Base-by-base conservation (phyloP, 2,113 vertebrate species). In the Galeopterus variegatus region DNA sequence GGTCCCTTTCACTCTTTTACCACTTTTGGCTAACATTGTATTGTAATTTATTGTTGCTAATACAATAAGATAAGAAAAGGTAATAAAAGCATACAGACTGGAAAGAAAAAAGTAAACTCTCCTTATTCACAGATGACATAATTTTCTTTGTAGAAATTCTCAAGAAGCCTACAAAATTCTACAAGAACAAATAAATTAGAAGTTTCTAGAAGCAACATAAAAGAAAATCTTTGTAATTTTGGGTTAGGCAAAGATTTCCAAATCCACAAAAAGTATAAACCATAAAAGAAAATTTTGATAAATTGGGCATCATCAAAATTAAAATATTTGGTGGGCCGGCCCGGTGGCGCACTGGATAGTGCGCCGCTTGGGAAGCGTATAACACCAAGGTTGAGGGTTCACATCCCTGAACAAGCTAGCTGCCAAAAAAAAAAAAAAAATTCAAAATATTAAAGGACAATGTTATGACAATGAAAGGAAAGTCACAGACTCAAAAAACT, bases 121-220 rank as follows among this genome's bases (percentile, higher is more conserved):
- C 8, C 33, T 77, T 60, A 81, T 86, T 93, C 24, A 36, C 19
- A 56, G 58, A 48, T 83, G 54, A 56, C 52, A 33, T 56, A 33
- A 81, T 11, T 60, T 9, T 54, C 58, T 41, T 62, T 73, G 23
- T 31, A 90, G 58, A 95, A 81, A 90, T 67, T 67, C 3, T 6
- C 26, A 54, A 90, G 50, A 45, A 69, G 82, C 15, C 15, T 80
- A 85, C 1, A 18, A 28, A 72, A 41, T 58, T 33, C 15, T 64
- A 31, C 9, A 79, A 76, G 70, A 77, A 96, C 21, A 73, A 65
- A 62, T 67, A 89, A 80, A 56, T 73, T 36, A 93, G 31, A 72
- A 67, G 23, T 2, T 85, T 88, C 50, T 82, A 93, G 65, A 67
- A 67, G 31, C 50, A 88, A 36, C 13, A 18, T 19, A 52, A 48